Evolutionary conservation across 2,797 vertebrate genomes (phyloP), one percentile per base, ranked within the genome.

Genomic region (Holocentrus rufus): DNA sequence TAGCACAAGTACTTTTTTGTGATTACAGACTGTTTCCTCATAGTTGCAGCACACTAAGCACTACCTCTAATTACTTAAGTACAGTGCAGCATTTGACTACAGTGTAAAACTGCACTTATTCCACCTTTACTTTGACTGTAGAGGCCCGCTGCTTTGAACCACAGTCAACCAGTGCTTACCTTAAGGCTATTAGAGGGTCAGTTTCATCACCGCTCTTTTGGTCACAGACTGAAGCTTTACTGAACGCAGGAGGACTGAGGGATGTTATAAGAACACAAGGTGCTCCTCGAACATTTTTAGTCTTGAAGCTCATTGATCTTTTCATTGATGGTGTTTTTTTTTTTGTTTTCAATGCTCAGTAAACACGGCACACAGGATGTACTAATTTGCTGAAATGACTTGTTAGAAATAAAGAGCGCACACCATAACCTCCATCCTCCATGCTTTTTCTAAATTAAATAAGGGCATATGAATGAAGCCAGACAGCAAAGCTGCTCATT

Each of bases 51-150:
- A 47, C 25, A 20, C 22, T 31, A 4, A 17, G 20, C 50, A 5
- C 53, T 18, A 22, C 46, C 71, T 73, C 54, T 59, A 72, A 53
- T 63, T 66, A 63, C 39, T 54, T 14, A 44, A 8, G 31, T 53
- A 50, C 57, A 44, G 60, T 4, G 27, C 46, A 63, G 56, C 57
- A 0, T 65, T 59, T 31, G 57, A 76, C 58, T 60, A 31, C 68
- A 67, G 36, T 4, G 25, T 27, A 30, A 49, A 20, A 46, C 30
- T 69, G 44, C 50, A 68, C 53, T 56, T 31, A 56, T 22, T 63
- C 50, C 73, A 69, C 56, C 69, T 58, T 52, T 65, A 54, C 27
- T 74, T 31, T 66, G 56, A 52, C 14, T 56, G 17, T 54, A 52
- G 57, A n/a, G 20, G 36, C 20, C 60, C 53, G 13, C 42, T 56